These are phyloP conservation scores for Calyptommatus sinebrachiatus DNA, from an alignment of 2,113 vertebrate genomes.

Conservation along the genomic window DNA sequence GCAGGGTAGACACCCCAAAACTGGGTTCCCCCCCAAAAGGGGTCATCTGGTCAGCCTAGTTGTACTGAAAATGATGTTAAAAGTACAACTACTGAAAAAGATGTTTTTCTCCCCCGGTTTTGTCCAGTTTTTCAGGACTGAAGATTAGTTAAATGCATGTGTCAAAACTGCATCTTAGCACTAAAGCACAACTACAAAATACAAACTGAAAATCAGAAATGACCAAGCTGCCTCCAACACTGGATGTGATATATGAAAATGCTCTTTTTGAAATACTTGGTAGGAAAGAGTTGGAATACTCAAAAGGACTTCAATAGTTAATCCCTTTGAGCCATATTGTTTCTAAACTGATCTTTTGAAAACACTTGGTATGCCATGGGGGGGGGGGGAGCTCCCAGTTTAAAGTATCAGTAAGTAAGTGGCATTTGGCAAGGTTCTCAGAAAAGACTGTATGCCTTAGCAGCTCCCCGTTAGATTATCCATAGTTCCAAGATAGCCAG, in stretches of 20 bases:
- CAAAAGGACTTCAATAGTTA: background rate
- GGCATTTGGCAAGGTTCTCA: background rate
- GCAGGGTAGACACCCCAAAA: too few relatives aligned
- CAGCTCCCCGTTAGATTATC: background rate
- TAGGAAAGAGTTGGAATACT: background rate
- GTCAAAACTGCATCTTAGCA: too few relatives aligned
- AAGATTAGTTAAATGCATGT: too few relatives aligned
- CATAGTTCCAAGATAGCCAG: background rate
- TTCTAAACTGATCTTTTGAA: background rate
- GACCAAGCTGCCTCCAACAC: background rate
- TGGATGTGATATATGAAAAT: background rate
- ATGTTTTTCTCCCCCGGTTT: too few relatives aligned
- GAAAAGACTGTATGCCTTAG: rapidly evolving
- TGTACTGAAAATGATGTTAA: too few relatives aligned
- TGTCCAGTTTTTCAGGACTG: too few relatives aligned
- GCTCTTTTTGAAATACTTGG: background rate
- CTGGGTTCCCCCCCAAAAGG: too few relatives aligned
- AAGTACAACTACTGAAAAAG: too few relatives aligned
- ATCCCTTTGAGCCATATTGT: rapidly evolving
- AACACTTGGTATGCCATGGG: rapidly evolving
- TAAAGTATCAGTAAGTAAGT: background rate
- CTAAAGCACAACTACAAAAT: background rate
- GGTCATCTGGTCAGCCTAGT: too few relatives aligned
- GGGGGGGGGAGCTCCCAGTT: background rate
- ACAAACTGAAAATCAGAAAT: background rate